A percentile compares a stretch with the other conserved stretches of the same genome.
Evolutionary conservation across 2,113 vertebrate species (phyloP).

Genomic region (Chamaetylas fuelleborni): DNA sequence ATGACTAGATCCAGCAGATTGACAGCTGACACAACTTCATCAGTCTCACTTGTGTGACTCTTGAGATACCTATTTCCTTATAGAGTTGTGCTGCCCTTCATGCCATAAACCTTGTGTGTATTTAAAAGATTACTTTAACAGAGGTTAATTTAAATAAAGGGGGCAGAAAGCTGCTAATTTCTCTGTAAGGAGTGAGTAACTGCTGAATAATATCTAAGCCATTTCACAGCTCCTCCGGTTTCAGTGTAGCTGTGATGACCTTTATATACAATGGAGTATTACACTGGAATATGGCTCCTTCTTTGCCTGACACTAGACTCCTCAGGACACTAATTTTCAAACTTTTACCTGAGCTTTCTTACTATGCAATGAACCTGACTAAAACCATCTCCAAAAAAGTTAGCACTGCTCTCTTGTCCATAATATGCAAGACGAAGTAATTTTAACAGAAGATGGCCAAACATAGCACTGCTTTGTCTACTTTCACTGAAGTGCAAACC

Average conservation of each 20-base stretch:
- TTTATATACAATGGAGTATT: neutral
- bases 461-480: neutral
- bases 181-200: neutral
- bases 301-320: neutral
- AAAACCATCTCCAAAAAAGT: neutral
- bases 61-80: neutral
- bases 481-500: neutral
- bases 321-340: neutral
- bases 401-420: neutral
- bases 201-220: neutral
- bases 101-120: neutral
- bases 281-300: neutral
- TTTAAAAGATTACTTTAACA: neutral
- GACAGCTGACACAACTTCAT: neutral
- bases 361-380: neutral
- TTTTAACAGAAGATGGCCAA: neutral
- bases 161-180: neutral
- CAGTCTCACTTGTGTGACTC: neutral
- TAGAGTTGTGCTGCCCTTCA: neutral
- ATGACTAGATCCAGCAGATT: neutral
- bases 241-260: neutral
- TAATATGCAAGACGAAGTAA: neutral
- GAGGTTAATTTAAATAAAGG: neutral
- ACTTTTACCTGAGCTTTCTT: neutral
- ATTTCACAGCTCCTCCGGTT: neutral